Base-by-base conservation (phyloP, 2,797 vertebrate genomes). In the Sebastes reedi region DNA sequence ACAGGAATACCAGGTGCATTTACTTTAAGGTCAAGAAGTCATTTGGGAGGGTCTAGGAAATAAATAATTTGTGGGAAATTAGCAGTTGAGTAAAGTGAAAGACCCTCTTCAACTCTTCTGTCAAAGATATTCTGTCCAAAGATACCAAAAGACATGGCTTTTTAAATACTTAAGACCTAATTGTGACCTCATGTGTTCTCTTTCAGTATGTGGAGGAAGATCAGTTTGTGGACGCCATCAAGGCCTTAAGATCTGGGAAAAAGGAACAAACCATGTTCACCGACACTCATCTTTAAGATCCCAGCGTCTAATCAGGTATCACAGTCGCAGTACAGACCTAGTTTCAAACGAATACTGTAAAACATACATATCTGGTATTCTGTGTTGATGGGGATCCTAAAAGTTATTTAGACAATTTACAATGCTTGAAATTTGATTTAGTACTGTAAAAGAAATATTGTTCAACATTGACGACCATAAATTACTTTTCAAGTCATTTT, bases 261-360 rank as follows among this genome's bases (percentile, higher is more conserved):
- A 97, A 97, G 88, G 97, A 99, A 60, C 97, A 97, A 71, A 96
- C 97, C 64, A 93, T 96, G 18, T 99, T 99, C 92, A 97, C 96
- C 0, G 98, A 99, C 88, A 99, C 98, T 54, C 97, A 98, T 55
- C 94, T 97, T 64, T 98, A 88, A 85, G 25, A 60, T 4, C 52
- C 22, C 24, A 3, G 0, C 56, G 18, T 22, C 11, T 52, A 0
- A 55, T 71, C 73, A 60, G 79, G 71, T 80, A 59, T 72, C 62
- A 30, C 75, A 58, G 60, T 59, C 30, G 2, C 14, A 10, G 4
- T 72, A 36, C 60, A 59, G 13, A 27, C 0, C 9, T 10, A 46
- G 6, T 34, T 68, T 75, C 22, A 75, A 60, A 58, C 25, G 8
- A 55, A 42, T 9, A 42, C 24, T 30, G 46, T 54, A 25, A 73